A percentile compares a stretch with the other conserved stretches of the same genome.
Conservation (phyloP, 2,888 invertebrate species). For the Macaria liturata region DNA sequence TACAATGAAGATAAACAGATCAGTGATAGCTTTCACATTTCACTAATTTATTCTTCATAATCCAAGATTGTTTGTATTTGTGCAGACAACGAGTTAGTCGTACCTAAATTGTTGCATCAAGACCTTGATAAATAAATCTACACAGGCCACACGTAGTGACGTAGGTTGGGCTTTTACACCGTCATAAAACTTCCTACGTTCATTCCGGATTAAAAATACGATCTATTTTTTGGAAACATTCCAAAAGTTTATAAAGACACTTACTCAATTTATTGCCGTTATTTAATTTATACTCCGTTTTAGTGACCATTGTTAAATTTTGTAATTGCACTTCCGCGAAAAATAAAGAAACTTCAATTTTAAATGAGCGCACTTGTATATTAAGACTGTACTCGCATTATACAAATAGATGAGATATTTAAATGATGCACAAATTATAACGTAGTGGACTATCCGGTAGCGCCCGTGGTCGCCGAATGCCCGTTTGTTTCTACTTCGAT, state of each 20-base stretch:
- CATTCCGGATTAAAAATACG: conserved; percentile 24
- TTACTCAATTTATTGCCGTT: conserved; percentile 35
- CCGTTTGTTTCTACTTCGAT: conserved; percentile 16
- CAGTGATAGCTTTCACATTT: too few species aligned
- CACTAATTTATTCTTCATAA: too few species aligned
- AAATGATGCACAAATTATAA: neutral
- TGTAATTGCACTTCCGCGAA: neutral
- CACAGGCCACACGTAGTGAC: neutral
- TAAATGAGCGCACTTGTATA: too few species aligned
- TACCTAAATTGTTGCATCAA: neutral
- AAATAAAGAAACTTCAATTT: too few species aligned
- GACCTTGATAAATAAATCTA: neutral
- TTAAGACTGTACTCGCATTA: neutral
- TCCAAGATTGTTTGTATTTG: too few species aligned
- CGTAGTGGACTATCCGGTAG: conserved; percentile 17
- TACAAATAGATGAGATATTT: neutral
- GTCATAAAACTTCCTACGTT: conserved; percentile 7
- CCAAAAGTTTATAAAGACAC: conserved; percentile 28
- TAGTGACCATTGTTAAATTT: conserved; percentile 26
- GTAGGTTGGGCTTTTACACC: conserved; percentile 9
- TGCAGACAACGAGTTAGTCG: too few species aligned
- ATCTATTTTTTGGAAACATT: conserved; percentile 24
- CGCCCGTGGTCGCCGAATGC: conserved; percentile 18
- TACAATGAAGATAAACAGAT: too few species aligned
- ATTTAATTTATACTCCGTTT: conserved; percentile 33